Evolutionary conservation across 2,888 invertebrate genomes (phyloP), one percentile per base, ranked within the genome.

Genomic region (Drosophila greeni): DNA sequence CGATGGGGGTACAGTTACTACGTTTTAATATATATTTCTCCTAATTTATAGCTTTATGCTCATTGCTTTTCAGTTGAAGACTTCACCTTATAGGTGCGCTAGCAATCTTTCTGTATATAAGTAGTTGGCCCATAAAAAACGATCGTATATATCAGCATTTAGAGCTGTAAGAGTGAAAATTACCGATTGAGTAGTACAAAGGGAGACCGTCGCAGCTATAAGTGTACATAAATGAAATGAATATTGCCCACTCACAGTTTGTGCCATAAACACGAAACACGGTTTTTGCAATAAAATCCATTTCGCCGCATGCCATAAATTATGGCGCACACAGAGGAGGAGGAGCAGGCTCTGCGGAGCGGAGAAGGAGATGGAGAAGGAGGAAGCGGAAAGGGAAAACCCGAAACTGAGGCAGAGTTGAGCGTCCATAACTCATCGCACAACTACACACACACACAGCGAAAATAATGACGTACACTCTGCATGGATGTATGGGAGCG

Each of bases 231-330:
- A 78, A 78, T 67, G 77, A 84, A 78, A 78, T 78, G 75, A 82
- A 79, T 84, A 82, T 75, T 75, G 62, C 69, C 73, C 74, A 84
- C 82, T 82, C 73, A 82, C 68, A 73, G 70, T 70, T 72, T 64
- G 52, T 65, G 77, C 76, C 80, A 72, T 84, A 80, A 85, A 77
- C 75, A 74, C 76, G 71, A 84, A 67, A 84, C 74, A 80, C 74
- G 86, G 73, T 81, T 70, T 82, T 76, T 84, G 86, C 81, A 83
- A 85, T 86, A 86, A 85, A 86, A 84, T 64, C 79, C 79, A 79
- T 81, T 86, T 81, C 82, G 76, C 85, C 79, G 85, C 83, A 78
- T 86, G 79, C 74, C 77, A 78, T 86, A 86, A 86, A 86, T 86
- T 80, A 78, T 75, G 81, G 55, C 64, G 49, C 73, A 26, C 64